Base-by-base conservation (phyloP, 2,888 invertebrate species). In the Calameuta filiformis region DNA sequence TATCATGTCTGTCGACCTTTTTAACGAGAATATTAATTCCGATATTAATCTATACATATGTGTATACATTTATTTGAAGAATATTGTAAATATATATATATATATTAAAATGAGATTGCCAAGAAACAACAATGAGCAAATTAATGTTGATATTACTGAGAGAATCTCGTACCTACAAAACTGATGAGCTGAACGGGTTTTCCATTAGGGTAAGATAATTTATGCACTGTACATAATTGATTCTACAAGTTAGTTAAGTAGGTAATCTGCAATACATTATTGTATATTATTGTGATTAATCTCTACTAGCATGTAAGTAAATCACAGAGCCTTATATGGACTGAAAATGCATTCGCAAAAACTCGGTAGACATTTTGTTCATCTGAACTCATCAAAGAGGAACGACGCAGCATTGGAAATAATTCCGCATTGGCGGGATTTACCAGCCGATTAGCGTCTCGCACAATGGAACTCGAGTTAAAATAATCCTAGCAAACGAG, bases 161-260 rank as follows among this genome's bases (percentile, higher is more conserved):
- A 73, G 68, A 78, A 68, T 71, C 73, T 77, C 77, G 69, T 82
- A 82, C 81, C 81, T 82, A 82, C 79, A 82, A 82, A 82, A 82
- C 81, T 79, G 78, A 76, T 69, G 73, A 73, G 73, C 76, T 80
- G 76, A 79, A 77, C 76, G 69, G 78, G 56, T 56, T 56, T 79
- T 83, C 81, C 75, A 75, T 82, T 77, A 81, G 78, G 77, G 80
- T 81, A 80, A 75, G 79, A 81, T 80, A 82, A 56, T 56, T 82
- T 80, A 83, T 83, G 83, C 81, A 84, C 85, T 86, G 85, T 86
- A 86, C 84, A 86, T 83, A 84, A 85, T 85, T 85, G 83, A 84
- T 84, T 84, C 85, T 86, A 85, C 81, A 79, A 83, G 80, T 84
- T 84, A 82, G 76, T 78, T 80, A 79, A 79, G 76, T 75, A 78